Percentiles rank a stretch among this genome's conserved stretches.
Evolutionary conservation across 2,113 vertebrate species (phyloP).

Genomic region (Crotalus helleri): DNA sequence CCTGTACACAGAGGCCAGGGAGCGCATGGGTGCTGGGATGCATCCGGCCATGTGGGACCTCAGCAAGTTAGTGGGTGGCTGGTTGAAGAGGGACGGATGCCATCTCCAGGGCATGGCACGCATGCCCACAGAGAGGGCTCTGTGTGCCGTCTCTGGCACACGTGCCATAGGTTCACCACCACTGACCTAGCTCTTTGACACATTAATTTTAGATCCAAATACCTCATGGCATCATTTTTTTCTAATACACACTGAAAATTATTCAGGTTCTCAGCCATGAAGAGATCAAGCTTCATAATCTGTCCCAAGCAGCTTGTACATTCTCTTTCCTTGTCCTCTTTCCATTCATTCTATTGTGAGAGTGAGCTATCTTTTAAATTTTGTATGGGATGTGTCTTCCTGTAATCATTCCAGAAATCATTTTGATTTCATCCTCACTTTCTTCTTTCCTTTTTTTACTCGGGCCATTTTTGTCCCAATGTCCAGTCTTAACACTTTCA

Average conservation of each 20-base stretch:
- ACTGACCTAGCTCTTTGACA: background rate
- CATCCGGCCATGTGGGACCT: too few species aligned
- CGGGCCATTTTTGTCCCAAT: background rate
- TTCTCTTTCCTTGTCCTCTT: background rate
- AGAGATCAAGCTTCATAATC: background rate
- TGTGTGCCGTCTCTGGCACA: too few species aligned
- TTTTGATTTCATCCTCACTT: background rate
- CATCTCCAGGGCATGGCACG: too few species aligned
- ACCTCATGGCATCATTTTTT: background rate
- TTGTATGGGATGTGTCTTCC: background rate
- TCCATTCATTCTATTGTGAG: background rate
- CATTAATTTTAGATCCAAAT: background rate
- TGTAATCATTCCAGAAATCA: background rate
- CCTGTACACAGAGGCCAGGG: too few species aligned
- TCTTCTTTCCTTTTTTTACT: background rate
- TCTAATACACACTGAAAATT: background rate
- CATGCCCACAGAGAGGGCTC: too few species aligned
- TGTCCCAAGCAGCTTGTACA: background rate
- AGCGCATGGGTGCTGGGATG: too few species aligned
- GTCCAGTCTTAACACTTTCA: background rate
- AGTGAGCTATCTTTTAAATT: background rate
- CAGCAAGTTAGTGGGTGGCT: too few species aligned
- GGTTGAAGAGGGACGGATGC: too few species aligned
- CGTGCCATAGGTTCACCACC: too few species aligned
- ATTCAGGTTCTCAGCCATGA: background rate